phyloP scores from a whole-genome alignment of 2,797 vertebrate genomes.

The Lindbergichthys nudifrons region DNA sequence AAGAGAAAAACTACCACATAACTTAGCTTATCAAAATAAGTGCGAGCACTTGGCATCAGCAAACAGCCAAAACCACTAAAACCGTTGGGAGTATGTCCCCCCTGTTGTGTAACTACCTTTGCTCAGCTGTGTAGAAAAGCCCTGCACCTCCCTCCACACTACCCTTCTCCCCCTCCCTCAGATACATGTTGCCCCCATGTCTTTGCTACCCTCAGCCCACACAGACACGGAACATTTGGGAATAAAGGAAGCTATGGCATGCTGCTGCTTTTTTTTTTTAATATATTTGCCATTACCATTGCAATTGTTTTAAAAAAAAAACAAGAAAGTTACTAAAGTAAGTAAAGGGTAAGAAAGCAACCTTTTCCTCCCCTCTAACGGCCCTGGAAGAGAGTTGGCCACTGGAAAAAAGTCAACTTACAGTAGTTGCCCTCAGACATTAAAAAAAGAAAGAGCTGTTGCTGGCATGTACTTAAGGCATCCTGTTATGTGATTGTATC shows the following conservation, averaged over 20 bases:
- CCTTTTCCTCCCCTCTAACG: conserved; percentile 43
- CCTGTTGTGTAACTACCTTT: conserved; percentile 60
- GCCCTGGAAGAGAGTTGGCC: conserved; percentile 48
- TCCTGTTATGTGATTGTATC: conserved; percentile 16
- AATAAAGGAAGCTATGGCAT: conserved; percentile 40
- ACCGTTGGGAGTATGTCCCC: conserved; percentile 39
- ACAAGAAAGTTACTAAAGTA: neutral
- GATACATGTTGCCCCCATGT: conserved; percentile 13
- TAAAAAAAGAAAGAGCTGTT: conserved; percentile 47
- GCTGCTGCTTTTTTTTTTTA: conserved; percentile 41
- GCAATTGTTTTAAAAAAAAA: conserved; percentile 8
- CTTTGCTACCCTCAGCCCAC: conserved; percentile 1
- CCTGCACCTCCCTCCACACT: conserved; percentile 42
- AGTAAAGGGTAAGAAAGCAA: neutral
- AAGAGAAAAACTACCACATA: conserved; percentile 37
- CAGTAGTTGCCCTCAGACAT: conserved; percentile 40
- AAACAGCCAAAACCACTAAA: conserved; percentile 54
- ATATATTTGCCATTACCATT: conserved; percentile 46
- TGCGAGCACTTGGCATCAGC: conserved; percentile 46
- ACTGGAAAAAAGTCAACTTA: conserved; percentile 51
- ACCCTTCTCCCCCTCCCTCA: conserved; percentile 25
- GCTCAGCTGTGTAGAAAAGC: conserved; percentile 63
- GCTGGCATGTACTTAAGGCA: conserved; percentile 30
- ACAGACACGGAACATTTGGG: conserved; percentile 20
- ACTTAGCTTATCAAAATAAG: conserved; percentile 45